Evolutionary conservation across 2,113 vertebrate genomes (phyloP).

Genomic region (Eptesicus fuscus): DNA sequence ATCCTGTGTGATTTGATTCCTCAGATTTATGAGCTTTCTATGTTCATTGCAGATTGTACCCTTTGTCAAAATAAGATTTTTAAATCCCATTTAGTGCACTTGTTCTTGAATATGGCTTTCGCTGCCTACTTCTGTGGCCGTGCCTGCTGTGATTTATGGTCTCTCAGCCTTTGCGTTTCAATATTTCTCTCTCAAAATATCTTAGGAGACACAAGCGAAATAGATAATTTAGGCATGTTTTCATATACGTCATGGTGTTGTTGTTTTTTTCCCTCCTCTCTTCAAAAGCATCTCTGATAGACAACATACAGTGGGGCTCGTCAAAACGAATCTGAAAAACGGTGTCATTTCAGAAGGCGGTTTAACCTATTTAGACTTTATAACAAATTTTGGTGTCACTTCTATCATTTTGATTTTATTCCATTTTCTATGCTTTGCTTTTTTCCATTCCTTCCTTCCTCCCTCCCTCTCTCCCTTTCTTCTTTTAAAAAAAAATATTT

Average conservation of each 20-base stretch:
- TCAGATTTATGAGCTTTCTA: constrained; percentile 67
- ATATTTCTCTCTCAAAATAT: constrained; percentile 42
- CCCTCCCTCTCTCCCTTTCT: rapidly evolving
- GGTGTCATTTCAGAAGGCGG: constrained; percentile 10
- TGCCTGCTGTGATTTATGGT: constrained; percentile 53
- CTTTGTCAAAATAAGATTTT: constrained; percentile 71
- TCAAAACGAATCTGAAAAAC: not conserved
- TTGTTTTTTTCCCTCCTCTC: not conserved
- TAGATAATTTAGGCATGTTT: constrained; percentile 36
- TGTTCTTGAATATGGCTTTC: constrained; percentile 39
- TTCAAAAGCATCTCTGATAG: not conserved
- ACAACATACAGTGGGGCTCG: not conserved
- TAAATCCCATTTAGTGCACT: constrained; percentile 62
- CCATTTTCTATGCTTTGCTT: not conserved
- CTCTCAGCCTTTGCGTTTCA: constrained; percentile 36
- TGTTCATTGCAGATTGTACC: constrained; percentile 53
- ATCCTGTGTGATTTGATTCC: constrained; percentile 61
- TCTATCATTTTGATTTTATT: not conserved
- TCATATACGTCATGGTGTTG: not conserved
- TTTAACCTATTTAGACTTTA: not conserved
- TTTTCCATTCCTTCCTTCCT: rapidly evolving
- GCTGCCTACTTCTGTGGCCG: constrained; percentile 27
- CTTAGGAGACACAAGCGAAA: constrained; percentile 18
- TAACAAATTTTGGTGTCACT: not conserved
- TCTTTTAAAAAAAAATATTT: too few species aligned